A percentile compares a stretch with the other conserved stretches of the same genome.
Conservation (phyloP, 2,888 invertebrate genomes). For the Teleogryllus oceanicus region DNA sequence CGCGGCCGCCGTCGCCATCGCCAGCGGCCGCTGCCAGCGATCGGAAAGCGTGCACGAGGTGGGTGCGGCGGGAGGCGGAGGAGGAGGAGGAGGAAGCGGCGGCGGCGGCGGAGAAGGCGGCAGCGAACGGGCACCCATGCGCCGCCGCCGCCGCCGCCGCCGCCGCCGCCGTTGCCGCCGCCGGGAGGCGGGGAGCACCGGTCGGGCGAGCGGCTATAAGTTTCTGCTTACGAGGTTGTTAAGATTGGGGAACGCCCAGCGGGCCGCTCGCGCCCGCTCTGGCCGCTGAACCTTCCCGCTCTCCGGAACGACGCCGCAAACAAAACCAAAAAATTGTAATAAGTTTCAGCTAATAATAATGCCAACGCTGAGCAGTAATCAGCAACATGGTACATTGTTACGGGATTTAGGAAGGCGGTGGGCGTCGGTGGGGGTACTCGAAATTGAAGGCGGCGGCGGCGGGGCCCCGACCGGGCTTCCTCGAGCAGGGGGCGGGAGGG, state of each 20-base stretch:
- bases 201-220: conserved; percentile 21
- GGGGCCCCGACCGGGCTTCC: background rate
- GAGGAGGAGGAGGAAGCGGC: conserved; percentile 46
- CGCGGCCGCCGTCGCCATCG: background rate
- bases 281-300: background rate
- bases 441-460: background rate
- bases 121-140: conserved; percentile 40
- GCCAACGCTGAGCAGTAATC: conserved; percentile 18
- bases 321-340: conserved; percentile 24
- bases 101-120: conserved; percentile 48
- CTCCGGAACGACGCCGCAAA: background rate
- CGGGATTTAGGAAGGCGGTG: conserved; percentile 18
- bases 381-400: conserved; percentile 18
- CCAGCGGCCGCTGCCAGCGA: background rate
- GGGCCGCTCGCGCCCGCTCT: background rate
- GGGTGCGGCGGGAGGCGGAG: conserved; percentile 43
- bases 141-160: conserved; percentile 45
- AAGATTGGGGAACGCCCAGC: conserved; percentile 34
- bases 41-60: background rate
- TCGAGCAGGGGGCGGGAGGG: background rate
- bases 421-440: conserved; percentile 8
- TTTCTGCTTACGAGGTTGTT: conserved; percentile 34
- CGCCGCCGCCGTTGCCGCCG: conserved; percentile 54
- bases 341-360: conserved; percentile 4
- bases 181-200: conserved; percentile 44